Evolutionary conservation across 2,113 vertebrate genomes (phyloP), one percentile per base, ranked within the genome.

Genomic region (Rhinichthys klamathensis): DNA sequence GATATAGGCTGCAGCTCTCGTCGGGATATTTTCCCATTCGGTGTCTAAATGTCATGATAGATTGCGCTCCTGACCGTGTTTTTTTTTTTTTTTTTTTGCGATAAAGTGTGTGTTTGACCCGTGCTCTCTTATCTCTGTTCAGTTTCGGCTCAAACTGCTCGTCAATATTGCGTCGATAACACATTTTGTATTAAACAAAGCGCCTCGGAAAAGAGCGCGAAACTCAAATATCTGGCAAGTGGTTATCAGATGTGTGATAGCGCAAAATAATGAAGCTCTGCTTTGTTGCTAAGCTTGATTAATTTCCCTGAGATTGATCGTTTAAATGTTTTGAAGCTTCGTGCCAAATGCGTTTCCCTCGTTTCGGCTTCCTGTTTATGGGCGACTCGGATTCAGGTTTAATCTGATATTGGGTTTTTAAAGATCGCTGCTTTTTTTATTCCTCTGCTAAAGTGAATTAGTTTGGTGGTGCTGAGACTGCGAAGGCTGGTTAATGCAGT

Each of bases 401-500:
- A 76, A 84, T 84, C 61, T 73, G 73, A 81, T 87, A 58, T 11
- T 74, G 51, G 7, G 23, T 13, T 23, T 87, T 87, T 86, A 38
- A 56, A 70, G 74, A 67, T 80, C 25, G 61, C 75, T 60, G 54
- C 56, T 81, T 58, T 80, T 73, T 63, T 69, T 61, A 5, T 80
- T 83, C 23, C 41, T 83, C 41, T 74, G 54, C 41, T 44, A 87
- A 84, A 80, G 32, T 76, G 69, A 84, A 76, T 81, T 84, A 87
- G 25, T 30, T 41, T 23, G 63, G 32, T 84, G 41, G 77, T 60
- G 49, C 67, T 75, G 70, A 30, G 76, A 80, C 56, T 32, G 41
- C 32, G 46, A 81, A 81, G 79, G 13, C 60, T 81, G 79, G 15
- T 67, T 80, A 81, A 67, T 67, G 60, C 16, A 23, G 60, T 81